Percentiles rank a stretch among this genome's conserved stretches.
These are phyloP conservation scores for Oxyura jamaicensis DNA, from an alignment of 2,113 vertebrate genomes.

Conservation along the genomic window DNA sequence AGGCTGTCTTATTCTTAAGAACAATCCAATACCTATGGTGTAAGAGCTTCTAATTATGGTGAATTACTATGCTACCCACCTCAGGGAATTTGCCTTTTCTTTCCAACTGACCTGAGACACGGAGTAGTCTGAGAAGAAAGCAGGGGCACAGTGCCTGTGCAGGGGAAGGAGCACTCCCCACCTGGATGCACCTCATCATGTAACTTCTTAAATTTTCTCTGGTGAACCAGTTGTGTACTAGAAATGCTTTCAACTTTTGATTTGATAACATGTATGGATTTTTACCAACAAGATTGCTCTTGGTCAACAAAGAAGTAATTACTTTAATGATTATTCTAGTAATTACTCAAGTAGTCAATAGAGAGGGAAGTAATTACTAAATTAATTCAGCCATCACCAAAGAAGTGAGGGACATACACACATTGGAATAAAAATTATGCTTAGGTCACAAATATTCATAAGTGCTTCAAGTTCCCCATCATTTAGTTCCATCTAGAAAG, in stretches of 20 bases:
- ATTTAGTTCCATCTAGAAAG: background rate
- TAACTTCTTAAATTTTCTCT: background rate
- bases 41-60: background rate
- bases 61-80: background rate
- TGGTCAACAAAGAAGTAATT: slow-evolving; percentile 34
- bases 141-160: fast-evolving
- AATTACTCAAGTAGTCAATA: slow-evolving; percentile 1
- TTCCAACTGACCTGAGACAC: background rate
- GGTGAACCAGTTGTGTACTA: background rate
- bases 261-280: slow-evolving; percentile 12
- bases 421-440: background rate
- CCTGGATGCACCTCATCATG: background rate
- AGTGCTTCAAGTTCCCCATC: background rate
- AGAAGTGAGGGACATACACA: background rate
- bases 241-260: background rate
- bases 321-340: slow-evolving; percentile 16
- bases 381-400: background rate
- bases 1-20: background rate
- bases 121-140: background rate
- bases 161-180: background rate
- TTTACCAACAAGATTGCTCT: background rate
- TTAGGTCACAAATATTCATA: background rate
- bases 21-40: fast-evolving
- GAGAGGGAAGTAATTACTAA: slow-evolving; percentile 28
- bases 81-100: background rate